phyloP scores from a whole-genome alignment of 1,140 invertebrate species.

The Cydia strobilella region DNA sequence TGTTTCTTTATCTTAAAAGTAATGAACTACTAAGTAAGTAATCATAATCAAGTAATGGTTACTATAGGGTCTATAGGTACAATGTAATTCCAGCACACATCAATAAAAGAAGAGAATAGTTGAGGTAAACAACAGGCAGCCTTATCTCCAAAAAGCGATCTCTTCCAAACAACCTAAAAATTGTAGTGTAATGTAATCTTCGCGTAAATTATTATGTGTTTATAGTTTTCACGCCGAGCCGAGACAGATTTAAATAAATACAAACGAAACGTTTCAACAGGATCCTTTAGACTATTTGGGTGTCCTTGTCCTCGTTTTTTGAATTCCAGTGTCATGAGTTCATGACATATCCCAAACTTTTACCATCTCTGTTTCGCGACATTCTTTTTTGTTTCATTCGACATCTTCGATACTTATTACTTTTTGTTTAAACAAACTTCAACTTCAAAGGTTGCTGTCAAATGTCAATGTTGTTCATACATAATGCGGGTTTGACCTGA shows the following conservation, averaged over 20 bases:
- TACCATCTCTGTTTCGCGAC: neutral
- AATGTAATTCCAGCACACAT: neutral
- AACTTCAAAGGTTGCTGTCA: no score
- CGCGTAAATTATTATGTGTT: neutral
- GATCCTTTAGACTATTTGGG: neutral
- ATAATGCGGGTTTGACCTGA: no score
- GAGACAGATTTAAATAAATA: neutral
- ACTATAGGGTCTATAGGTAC: no score
- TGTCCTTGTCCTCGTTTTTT: slow-evolving; percentile 25
- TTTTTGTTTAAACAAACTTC: no score
- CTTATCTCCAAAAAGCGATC: no score
- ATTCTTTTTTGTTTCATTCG: neutral
- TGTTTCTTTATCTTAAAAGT: no score
- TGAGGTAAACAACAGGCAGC: no score
- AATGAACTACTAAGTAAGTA: no score
- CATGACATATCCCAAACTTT: slow-evolving; percentile 3
- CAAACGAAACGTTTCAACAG: neutral
- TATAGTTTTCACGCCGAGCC: neutral
- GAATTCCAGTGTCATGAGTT: slow-evolving; percentile 15
- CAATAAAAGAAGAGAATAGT: no score
- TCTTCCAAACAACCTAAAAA: neutral
- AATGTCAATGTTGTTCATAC: no score
- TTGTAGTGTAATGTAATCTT: no score
- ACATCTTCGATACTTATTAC: neutral
- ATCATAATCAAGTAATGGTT: no score